These are phyloP conservation scores for Psettodes erumei DNA, from an alignment of 2,113 vertebrate genomes.

Conservation along the genomic window DNA sequence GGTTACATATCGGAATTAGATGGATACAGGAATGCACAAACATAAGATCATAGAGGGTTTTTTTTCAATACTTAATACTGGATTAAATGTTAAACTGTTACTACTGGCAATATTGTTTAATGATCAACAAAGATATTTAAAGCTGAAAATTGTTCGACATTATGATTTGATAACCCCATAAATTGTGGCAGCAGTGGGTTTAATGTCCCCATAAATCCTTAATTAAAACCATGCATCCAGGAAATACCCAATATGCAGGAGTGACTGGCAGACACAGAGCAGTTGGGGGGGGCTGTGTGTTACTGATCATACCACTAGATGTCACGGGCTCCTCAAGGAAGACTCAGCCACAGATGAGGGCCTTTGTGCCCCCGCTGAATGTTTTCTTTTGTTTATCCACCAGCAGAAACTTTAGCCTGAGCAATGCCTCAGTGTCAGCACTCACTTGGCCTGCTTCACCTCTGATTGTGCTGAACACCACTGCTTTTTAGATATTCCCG, in stretches of 20 bases:
- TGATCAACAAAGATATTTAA: conserved; percentile 21
- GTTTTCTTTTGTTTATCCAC: conserved; percentile 60
- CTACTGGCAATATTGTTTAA: conserved; percentile 16
- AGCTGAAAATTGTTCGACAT: conserved; percentile 18
- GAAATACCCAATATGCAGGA: background rate
- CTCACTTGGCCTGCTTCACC: conserved; percentile 15
- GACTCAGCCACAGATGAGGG: background rate
- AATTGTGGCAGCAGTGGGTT: conserved; percentile 20
- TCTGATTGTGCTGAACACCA: conserved; percentile 18
- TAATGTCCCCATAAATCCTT: conserved; percentile 29
- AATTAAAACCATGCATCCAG: conserved; percentile 41
- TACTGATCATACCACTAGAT: conserved; percentile 62
- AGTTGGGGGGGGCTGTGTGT: background rate
- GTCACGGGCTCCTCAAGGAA: conserved; percentile 37
- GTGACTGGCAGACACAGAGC: background rate
- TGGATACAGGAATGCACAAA: background rate
- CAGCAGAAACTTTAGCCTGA: conserved; percentile 32
- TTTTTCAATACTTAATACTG: background rate
- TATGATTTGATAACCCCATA: conserved; percentile 37
- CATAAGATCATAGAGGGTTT: background rate
- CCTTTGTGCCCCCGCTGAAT: conserved; percentile 28
- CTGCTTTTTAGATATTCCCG: conserved; percentile 21
- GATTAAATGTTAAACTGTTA: background rate
- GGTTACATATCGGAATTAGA: too few relatives aligned
- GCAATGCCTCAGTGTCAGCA: conserved; percentile 37